These are phyloP conservation scores for Drosophila barbarae DNA, from an alignment of 2,888 invertebrate genomes.

Conservation along the genomic window DNA sequence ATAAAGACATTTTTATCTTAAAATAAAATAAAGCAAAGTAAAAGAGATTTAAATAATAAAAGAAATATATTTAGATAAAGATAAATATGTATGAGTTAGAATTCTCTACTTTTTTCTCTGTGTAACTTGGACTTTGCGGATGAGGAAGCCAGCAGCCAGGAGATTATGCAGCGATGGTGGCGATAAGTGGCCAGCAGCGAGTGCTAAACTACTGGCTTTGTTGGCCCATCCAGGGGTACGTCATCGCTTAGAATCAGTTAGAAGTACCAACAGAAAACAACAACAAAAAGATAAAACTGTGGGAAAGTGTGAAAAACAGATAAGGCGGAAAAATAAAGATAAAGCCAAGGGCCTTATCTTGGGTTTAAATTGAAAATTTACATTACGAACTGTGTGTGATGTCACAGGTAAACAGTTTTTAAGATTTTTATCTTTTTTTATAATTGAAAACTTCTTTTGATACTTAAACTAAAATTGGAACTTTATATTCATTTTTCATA, in stretches of 20 bases:
- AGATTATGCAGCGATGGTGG: conserved; percentile 29
- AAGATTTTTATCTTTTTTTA: not conserved
- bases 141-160: conserved; percentile 5
- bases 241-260: conserved; percentile 27
- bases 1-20: not conserved
- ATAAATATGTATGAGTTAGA: too few relatives aligned
- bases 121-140: not conserved
- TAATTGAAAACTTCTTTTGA: too few relatives aligned
- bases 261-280: not conserved
- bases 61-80: not conserved
- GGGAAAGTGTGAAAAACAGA: conserved; percentile 31
- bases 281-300: conserved; percentile 2
- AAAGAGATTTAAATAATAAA: not conserved
- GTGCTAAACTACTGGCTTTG: conserved; percentile 45
- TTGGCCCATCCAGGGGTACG: conserved; percentile 29
- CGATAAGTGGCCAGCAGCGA: conserved; percentile 38
- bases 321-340: conserved; percentile 17
- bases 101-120: not conserved
- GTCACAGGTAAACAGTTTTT: not conserved
- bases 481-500: not conserved
- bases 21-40: rapidly evolving
- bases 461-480: too few relatives aligned
- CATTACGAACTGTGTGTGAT: conserved; percentile 3
- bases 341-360: conserved; percentile 1
- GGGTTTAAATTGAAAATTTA: conserved; percentile 1